Conservation (phyloP, 2,888 invertebrate species). For the Pandemis cinnamomeana region DNA sequence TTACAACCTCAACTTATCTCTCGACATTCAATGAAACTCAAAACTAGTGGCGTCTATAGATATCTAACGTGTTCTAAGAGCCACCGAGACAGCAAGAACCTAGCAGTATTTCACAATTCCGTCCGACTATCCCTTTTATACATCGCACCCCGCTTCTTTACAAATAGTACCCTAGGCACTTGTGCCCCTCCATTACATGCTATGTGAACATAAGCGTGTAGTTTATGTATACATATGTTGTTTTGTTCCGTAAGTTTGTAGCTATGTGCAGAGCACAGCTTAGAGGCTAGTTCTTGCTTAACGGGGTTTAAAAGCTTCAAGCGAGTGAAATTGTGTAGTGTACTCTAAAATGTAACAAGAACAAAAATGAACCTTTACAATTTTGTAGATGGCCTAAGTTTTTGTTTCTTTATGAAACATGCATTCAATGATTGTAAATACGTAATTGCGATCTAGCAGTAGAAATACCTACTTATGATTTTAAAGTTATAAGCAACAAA, state of each 20-base stretch:
- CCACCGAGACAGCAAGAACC: too few relatives aligned
- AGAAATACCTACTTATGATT: too few relatives aligned
- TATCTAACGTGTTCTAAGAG: too few relatives aligned
- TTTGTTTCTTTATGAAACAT: too few relatives aligned
- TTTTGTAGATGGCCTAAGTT: not conserved
- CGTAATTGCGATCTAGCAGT: not conserved
- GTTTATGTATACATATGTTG: not conserved
- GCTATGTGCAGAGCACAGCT: not conserved
- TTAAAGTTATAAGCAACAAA: too few relatives aligned
- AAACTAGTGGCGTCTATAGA: too few relatives aligned
- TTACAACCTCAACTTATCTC: too few relatives aligned
- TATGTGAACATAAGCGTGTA: not conserved
- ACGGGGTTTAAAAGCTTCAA: not conserved
- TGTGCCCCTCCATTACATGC: conserved; percentile 26
- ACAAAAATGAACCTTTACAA: not conserved
- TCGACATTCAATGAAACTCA: not conserved
- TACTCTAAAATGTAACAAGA: not conserved
- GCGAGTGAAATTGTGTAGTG: not conserved
- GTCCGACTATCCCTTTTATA: conserved; percentile 25
- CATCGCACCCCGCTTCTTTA: conserved; percentile 30
- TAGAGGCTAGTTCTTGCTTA: not conserved
- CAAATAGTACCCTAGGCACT: conserved; percentile 40
- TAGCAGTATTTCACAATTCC: not conserved
- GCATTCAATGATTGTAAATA: not conserved
- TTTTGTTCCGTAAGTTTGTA: conserved; percentile 18